Evolutionary conservation across 2,113 vertebrate species (phyloP).

Genomic region (Amphilophus citrinellus): DNA sequence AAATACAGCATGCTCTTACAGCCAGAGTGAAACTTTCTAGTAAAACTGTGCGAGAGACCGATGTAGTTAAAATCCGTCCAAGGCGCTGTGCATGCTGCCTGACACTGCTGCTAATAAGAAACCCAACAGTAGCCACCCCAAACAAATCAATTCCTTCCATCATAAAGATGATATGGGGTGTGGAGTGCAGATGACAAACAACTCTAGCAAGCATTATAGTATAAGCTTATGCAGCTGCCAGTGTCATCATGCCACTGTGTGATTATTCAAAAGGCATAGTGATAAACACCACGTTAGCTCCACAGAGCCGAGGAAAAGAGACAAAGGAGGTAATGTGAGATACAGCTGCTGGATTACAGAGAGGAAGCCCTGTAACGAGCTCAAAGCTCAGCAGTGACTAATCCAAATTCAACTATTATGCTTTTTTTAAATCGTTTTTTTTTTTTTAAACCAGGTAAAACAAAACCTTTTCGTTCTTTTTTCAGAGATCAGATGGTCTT

Average conservation of each 20-base stretch:
- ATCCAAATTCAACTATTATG: slow-evolving; percentile 58
- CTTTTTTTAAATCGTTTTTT: slow-evolving; percentile 41
- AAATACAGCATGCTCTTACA: slow-evolving; percentile 4
- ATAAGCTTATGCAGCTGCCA: slow-evolving; percentile 65
- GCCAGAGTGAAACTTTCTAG: slow-evolving; percentile 12
- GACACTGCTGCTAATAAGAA: slow-evolving; percentile 40
- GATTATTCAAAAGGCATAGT: slow-evolving; percentile 59
- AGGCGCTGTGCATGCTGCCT: slow-evolving; percentile 23
- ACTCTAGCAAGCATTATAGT: slow-evolving; percentile 44
- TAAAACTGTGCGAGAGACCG: neutral
- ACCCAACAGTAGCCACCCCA: slow-evolving; percentile 46
- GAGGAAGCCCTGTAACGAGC: slow-evolving; percentile 50
- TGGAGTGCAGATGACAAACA: slow-evolving; percentile 60
- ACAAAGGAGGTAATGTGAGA: slow-evolving; percentile 57
- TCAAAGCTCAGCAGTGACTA: slow-evolving; percentile 43
- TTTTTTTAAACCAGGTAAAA: slow-evolving; percentile 33
- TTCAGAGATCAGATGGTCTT: slow-evolving; percentile 14
- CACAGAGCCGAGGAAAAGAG: slow-evolving; percentile 35
- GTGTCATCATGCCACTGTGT: slow-evolving; percentile 51
- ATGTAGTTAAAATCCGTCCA: neutral
- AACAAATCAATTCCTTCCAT: slow-evolving; percentile 62
- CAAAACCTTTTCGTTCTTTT: slow-evolving; percentile 19
- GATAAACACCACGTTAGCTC: slow-evolving; percentile 57
- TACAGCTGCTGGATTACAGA: slow-evolving; percentile 49
- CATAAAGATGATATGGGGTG: slow-evolving; percentile 40